A percentile compares a stretch with the other conserved stretches of the same genome.
Evolutionary conservation across 2,888 invertebrate genomes (phyloP).

Genomic region (Strigamia crassipes): DNA sequence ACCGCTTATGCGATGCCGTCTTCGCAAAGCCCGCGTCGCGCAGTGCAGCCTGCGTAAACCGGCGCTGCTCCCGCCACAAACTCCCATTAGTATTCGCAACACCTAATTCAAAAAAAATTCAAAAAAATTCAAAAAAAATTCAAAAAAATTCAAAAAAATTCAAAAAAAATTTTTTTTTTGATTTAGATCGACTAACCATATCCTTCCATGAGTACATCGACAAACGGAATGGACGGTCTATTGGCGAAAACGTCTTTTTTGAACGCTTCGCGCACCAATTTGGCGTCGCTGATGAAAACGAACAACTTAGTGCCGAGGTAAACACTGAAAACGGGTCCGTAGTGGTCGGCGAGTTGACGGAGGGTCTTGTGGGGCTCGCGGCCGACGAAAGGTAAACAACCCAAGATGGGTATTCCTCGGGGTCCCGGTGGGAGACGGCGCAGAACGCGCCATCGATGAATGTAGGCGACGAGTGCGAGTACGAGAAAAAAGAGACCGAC

Average conservation of each 20-base stretch:
- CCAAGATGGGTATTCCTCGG: constrained; percentile 61
- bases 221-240: constrained; percentile 74
- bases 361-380: constrained; percentile 73
- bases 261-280: constrained; percentile 73
- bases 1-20: constrained; percentile 62
- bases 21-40: constrained; percentile 75
- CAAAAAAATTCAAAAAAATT: no score
- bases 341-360: constrained; percentile 68
- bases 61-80: constrained; percentile 81
- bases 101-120: no score
- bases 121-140: no score
- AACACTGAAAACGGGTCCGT: constrained; percentile 74
- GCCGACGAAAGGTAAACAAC: constrained; percentile 76
- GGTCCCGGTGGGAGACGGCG: constrained; percentile 49
- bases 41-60: constrained; percentile 72
- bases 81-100: constrained; percentile 80
- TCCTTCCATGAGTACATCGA: constrained; percentile 83
- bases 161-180: constrained; percentile 16
- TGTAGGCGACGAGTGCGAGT: neutral
- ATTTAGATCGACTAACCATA: constrained; percentile 64
- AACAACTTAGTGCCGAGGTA: constrained; percentile 75
- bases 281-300: constrained; percentile 76
- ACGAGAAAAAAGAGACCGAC: constrained; percentile 23
- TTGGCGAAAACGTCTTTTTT: constrained; percentile 74
- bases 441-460: constrained; percentile 2